phyloP scores from a whole-genome alignment of 2,113 vertebrate genomes.

The Poeciliopsis retropinna region DNA sequence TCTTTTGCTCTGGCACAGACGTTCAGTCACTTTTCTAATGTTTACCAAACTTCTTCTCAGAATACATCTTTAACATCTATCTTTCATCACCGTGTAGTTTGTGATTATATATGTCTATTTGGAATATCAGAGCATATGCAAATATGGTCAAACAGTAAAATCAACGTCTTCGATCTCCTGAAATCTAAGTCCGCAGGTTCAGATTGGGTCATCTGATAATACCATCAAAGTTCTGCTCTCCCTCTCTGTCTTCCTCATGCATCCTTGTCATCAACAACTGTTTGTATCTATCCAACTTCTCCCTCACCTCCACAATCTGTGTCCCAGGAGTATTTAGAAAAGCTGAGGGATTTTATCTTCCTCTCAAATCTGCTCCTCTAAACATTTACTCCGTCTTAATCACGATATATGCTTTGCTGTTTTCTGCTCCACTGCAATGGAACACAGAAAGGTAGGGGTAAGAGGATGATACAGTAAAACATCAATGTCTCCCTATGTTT shows the following conservation, averaged over 20 bases:
- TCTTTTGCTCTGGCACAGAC: not conserved
- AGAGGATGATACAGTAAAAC: slow-evolving; percentile 65
- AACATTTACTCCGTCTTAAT: not conserved
- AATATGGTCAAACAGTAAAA: not conserved
- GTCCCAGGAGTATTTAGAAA: slow-evolving; percentile 21
- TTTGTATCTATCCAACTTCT: slow-evolving; percentile 67
- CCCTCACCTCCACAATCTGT: slow-evolving; percentile 45
- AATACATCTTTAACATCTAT: not conserved
- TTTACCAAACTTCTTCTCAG: not conserved
- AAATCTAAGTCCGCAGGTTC: slow-evolving; percentile 40
- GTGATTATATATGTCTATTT: not conserved
- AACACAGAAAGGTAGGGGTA: slow-evolving; percentile 58
- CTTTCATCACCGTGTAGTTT: not conserved
- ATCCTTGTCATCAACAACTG: slow-evolving; percentile 48
- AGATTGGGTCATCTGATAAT: slow-evolving; percentile 41
- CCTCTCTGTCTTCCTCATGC: slow-evolving; percentile 50
- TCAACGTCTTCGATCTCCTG: not conserved
- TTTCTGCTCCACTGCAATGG: slow-evolving; percentile 22
- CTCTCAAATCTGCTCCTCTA: not conserved
- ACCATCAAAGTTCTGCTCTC: slow-evolving; percentile 74
- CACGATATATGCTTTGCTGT: slow-evolving; percentile 4
- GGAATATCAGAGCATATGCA: not conserved
- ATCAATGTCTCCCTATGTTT: slow-evolving; percentile 12
- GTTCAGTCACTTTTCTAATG: not conserved
- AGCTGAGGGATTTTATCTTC: slow-evolving; percentile 12